Percentiles rank a stretch among this genome's conserved stretches.
These are phyloP conservation scores for Scaptomyza polygonia DNA, from an alignment of 2,888 invertebrate species.

Conservation along the genomic window DNA sequence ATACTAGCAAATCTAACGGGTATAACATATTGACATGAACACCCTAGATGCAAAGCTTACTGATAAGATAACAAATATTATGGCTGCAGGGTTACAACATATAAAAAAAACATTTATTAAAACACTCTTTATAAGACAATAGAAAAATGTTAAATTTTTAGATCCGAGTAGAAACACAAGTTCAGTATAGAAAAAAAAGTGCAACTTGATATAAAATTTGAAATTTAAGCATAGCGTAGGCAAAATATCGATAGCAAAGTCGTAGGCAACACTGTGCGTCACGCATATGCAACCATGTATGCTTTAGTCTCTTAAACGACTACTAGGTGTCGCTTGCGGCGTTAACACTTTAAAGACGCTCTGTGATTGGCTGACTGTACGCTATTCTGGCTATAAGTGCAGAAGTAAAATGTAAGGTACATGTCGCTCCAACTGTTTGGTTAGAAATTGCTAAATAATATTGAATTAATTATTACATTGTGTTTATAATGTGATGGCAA, in stretches of 20 bases:
- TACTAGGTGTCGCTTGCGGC: constrained; percentile 63
- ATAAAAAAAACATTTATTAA: neutral
- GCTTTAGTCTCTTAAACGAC: constrained; percentile 56
- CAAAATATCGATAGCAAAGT: constrained; percentile 31
- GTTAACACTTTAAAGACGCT: constrained; percentile 61
- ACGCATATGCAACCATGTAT: constrained; percentile 44
- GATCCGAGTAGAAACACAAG: neutral
- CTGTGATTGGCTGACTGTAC: constrained; percentile 75
- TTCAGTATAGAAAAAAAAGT: constrained; percentile 1
- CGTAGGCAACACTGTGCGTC: constrained; percentile 33
- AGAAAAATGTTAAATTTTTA: constrained; percentile 1
- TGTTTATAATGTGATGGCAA: constrained; percentile 41
- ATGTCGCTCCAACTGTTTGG: constrained; percentile 67
- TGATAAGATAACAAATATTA: constrained; percentile 64
- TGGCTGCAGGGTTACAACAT: constrained; percentile 48
- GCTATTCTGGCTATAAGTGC: constrained; percentile 57
- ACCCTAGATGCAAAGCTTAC: constrained; percentile 24
- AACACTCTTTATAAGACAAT: neutral
- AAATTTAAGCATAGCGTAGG: constrained; percentile 22
- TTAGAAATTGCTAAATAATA: constrained; percentile 69
- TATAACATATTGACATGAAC: constrained; percentile 14
- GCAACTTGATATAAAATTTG: constrained; percentile 28
- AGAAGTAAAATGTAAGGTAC: constrained; percentile 74
- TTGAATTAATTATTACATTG: constrained; percentile 42
- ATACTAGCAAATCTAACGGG: constrained; percentile 60